Percentiles rank a stretch among this genome's conserved stretches.
phyloP scores from a whole-genome alignment of 2,113 vertebrate species.

The Grantiella picta region DNA sequence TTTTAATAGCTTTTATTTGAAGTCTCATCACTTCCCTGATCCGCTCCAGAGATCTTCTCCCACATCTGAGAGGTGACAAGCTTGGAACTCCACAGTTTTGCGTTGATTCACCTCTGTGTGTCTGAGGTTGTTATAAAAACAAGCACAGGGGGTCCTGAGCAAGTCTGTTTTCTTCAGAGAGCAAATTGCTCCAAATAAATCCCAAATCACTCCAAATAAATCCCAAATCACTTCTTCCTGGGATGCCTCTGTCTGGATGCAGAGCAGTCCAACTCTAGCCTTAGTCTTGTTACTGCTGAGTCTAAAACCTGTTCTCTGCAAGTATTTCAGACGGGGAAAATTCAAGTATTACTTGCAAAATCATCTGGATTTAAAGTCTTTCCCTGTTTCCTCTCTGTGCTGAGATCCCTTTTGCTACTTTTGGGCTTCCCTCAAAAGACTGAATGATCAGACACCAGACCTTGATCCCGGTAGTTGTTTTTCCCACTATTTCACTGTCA shows the following conservation, averaged over 20 bases:
- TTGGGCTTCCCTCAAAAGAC: accelerated
- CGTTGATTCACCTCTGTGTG: background rate
- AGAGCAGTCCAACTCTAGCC: background rate
- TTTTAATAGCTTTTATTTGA: background rate
- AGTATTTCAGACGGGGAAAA: background rate
- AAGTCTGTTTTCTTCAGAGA: background rate
- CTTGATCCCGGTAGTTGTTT: background rate
- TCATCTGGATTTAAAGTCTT: background rate
- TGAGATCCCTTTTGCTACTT: background rate
- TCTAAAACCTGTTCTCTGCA: background rate
- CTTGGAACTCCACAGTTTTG: background rate
- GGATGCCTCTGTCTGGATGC: background rate
- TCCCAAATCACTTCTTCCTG: background rate
- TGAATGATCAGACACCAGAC: background rate
- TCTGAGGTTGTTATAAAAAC: background rate
- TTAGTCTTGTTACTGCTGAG: background rate
- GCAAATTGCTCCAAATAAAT: background rate
- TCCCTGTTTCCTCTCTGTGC: background rate
- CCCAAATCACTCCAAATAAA: background rate
- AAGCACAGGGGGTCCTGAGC: background rate
- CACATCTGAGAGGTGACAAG: background rate
- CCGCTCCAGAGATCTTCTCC: background rate
- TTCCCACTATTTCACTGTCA: background rate
- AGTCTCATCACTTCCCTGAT: background rate
- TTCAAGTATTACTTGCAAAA: background rate